phyloP scores from a whole-genome alignment of 1,140 invertebrate species.

The Bilobella aurantiaca region DNA sequence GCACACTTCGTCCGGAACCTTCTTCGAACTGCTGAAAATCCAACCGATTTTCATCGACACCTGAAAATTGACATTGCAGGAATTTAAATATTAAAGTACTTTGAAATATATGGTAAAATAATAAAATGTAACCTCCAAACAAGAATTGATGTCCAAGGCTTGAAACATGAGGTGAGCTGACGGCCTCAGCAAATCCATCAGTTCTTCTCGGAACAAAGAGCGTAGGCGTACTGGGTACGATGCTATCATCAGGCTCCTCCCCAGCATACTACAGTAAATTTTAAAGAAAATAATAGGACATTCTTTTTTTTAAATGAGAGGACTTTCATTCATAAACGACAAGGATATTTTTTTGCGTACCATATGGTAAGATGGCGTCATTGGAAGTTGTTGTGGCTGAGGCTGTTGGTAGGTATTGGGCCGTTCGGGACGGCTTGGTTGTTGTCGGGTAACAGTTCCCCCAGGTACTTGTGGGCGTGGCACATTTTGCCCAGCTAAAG shows the following conservation, averaged over 20 bases:
- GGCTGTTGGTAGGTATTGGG: too few species aligned
- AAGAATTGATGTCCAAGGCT: conserved; percentile 54
- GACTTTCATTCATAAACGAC: too few species aligned
- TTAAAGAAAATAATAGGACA: too few species aligned
- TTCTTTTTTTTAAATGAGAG: too few species aligned
- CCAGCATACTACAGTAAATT: conserved; percentile 8
- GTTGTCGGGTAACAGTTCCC: background rate
- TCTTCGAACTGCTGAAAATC: conserved; percentile 57
- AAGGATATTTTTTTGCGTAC: background rate
- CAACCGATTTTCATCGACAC: conserved; percentile 61
- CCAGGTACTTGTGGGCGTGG: background rate
- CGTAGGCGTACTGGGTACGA: conserved; percentile 81
- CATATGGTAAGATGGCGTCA: background rate
- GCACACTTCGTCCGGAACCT: conserved; percentile 55
- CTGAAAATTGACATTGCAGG: conserved; percentile 11
- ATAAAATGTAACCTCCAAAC: conserved; percentile 47
- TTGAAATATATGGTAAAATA: background rate
- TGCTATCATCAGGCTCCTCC: conserved; percentile 61
- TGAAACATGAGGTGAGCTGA: conserved; percentile 73
- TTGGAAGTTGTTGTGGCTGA: conserved; percentile 1
- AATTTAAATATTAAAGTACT: background rate
- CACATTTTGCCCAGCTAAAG: background rate
- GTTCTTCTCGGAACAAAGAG: conserved; percentile 67
- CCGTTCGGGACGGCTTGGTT: too few species aligned
- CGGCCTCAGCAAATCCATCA: conserved; percentile 83